These are phyloP conservation scores for Pinctada fucata DNA, from an alignment of 2,888 invertebrate species.

Conservation along the genomic window DNA sequence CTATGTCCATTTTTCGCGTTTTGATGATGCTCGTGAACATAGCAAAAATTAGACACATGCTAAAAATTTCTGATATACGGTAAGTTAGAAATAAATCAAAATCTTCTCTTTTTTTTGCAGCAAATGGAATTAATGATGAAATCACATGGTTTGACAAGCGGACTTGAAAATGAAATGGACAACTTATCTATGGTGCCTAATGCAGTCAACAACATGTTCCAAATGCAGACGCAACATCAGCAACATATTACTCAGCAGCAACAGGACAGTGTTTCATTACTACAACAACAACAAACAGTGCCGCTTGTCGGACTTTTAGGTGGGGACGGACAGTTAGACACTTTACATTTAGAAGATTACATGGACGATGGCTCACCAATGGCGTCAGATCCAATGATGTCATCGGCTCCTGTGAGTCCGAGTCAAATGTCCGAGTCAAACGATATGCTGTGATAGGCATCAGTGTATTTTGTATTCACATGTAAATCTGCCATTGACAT, in stretches of 20 bases:
- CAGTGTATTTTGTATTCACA: no score
- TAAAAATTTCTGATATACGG: no score
- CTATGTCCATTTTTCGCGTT: no score
- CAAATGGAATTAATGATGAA: slow-evolving; percentile 70
- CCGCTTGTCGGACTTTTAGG: slow-evolving; percentile 13
- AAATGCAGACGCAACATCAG: slow-evolving; percentile 22
- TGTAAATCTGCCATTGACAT: no score
- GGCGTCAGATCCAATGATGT: slow-evolving; percentile 71
- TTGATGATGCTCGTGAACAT: no score
- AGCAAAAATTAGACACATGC: no score
- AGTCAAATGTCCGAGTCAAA: slow-evolving; percentile 50
- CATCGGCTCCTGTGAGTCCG: slow-evolving; percentile 65
- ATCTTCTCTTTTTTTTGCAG: slow-evolving; percentile 47
- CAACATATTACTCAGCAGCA: slow-evolving; percentile 3
- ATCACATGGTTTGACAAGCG: slow-evolving; percentile 58
- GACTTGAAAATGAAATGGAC: slow-evolving; percentile 50
- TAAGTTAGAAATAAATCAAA: no score
- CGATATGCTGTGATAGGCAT: slow-evolving; percentile 32
- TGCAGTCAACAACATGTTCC: slow-evolving; percentile 25
- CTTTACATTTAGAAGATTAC: slow-evolving; percentile 44
- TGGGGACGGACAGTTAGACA: slow-evolving; percentile 3
- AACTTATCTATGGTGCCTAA: slow-evolving; percentile 39
- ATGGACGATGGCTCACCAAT: slow-evolving; percentile 68
- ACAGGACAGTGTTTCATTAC: slow-evolving; percentile 24
- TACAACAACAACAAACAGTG: slow-evolving; percentile 17